A percentile compares a stretch with the other conserved stretches of the same genome.
phyloP scores from a whole-genome alignment of 2,888 invertebrate species.

The Cataglyphis livida region DNA sequence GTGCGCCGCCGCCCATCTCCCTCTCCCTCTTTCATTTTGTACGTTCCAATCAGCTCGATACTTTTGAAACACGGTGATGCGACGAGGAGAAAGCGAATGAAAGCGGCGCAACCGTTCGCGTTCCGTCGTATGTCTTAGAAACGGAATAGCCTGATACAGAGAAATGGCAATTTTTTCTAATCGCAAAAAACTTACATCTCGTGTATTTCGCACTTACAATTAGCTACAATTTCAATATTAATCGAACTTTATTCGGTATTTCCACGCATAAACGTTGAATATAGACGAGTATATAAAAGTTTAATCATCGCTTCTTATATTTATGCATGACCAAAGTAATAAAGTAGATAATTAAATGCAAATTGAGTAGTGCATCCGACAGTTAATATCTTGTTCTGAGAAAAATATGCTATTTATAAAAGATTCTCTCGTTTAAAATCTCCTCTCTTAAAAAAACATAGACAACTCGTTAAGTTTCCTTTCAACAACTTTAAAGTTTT shows the following conservation, averaged over 20 bases:
- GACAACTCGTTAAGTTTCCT: neutral
- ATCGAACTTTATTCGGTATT: neutral
- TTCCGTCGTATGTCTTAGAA: neutral
- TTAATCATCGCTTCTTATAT: constrained; percentile 2
- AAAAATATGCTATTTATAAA: neutral
- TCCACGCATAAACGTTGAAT: neutral
- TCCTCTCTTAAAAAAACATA: neutral
- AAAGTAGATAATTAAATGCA: constrained; percentile 32
- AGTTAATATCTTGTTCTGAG: constrained; percentile 20
- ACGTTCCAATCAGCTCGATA: constrained; percentile 67
- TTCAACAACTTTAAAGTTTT: neutral
- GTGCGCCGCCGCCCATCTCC: constrained; percentile 54
- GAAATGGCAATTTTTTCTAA: neutral
- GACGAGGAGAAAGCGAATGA: constrained; percentile 23
- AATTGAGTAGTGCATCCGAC: constrained; percentile 5
- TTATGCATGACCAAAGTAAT: constrained; percentile 22
- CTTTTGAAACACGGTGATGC: constrained; percentile 29
- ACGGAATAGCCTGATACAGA: neutral
- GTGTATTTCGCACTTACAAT: neutral
- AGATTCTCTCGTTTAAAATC: neutral
- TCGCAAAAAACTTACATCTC: neutral
- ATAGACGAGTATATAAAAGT: constrained; percentile 14
- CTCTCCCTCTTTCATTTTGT: constrained; percentile 57
- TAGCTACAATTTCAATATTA: constrained; percentile 15
- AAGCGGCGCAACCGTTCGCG: neutral